Conservation (phyloP, 2,113 vertebrate species). For the Hucho hucho region DNA sequence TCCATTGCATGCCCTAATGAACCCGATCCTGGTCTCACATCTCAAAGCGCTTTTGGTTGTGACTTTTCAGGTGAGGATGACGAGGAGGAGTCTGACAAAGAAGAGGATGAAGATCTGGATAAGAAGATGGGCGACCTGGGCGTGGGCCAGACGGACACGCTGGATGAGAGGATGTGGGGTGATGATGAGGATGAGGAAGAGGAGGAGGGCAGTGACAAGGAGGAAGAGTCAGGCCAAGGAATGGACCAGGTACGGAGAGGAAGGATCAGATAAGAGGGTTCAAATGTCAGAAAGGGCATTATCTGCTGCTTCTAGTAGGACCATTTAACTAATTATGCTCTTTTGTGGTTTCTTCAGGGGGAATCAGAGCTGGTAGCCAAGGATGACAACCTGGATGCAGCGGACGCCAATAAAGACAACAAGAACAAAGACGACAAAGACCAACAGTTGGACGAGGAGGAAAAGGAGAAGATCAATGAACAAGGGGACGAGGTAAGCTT, state of each 20-base stretch:
- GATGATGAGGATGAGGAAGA: constrained; percentile 82
- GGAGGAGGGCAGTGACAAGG: constrained; percentile 73
- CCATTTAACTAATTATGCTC: not conserved
- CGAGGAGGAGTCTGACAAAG: constrained; percentile 79
- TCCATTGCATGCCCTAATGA: not conserved
- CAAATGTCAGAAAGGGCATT: not conserved
- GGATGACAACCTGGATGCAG: constrained; percentile 82
- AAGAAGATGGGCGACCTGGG: constrained; percentile 95
- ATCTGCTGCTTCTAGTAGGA: not conserved
- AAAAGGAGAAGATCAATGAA: constrained; percentile 86
- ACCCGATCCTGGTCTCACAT: not conserved
- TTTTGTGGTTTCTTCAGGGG: constrained; percentile 66
- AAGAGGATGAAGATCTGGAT: constrained; percentile 85
- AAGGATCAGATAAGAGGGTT: not conserved
- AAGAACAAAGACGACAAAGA: constrained; percentile 77
- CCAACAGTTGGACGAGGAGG: constrained; percentile 62
- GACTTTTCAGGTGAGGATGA: constrained; percentile 75
- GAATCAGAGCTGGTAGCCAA: constrained; percentile 92
- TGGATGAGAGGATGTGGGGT: constrained; percentile 96
- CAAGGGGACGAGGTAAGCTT: constrained; percentile 87
- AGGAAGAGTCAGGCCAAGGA: constrained; percentile 90
- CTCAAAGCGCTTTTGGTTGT: not conserved
- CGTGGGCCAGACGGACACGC: constrained; percentile 87
- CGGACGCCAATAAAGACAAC: constrained; percentile 77
- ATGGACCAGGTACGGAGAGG: constrained; percentile 88